Evolutionary conservation across 2,113 vertebrate genomes (phyloP), one percentile per base, ranked within the genome.

Genomic region (Cyprinus carpio): DNA sequence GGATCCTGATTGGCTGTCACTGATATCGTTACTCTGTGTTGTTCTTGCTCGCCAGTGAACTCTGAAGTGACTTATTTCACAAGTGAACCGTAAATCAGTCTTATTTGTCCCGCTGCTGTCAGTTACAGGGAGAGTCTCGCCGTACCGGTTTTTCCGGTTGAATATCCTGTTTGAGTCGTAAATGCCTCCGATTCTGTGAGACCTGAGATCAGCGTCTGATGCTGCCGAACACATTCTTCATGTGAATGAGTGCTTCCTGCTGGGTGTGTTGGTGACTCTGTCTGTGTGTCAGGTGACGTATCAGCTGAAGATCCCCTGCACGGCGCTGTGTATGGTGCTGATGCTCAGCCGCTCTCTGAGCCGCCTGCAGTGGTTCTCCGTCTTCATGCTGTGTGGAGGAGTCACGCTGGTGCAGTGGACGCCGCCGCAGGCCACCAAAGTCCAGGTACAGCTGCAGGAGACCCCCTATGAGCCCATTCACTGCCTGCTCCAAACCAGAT

Each of bases 231-330:
- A n/a, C n/a, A n/a, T 12, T 64, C 25, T 62, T n/a, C 46, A 12
- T 4, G 46, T 12, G 49, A 13, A 13, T 9, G 0, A 37, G 37
- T 37, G 37, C 37, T 37, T 37, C 4, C 40, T 43, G 40, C 40
- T 43, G 40, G 1, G 43, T 46, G 43, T 40, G 9, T n/a, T n/a
- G n/a, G n/a, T n/a, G n/a, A n/a, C n/a, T n/a, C n/a, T 49, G 46
- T 51, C 13, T 51, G 49, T 54, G 51, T 54, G 51, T 54, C 3
- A 99, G 98, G 98, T 99, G 90, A 99, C 97, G 0, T 99, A 99
- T 88, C 98, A 99, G 89, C 84, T 99, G 89, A 99, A 99, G 94
- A 99, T 99, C 89, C 98, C 97, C 0, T 99, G 97, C 87, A 99
- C 98, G 7, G 98, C 98, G 11, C 85, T 99, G 82, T 99, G 97